phyloP scores from a whole-genome alignment of 2,797 vertebrate species.

The Chelonia mydas region DNA sequence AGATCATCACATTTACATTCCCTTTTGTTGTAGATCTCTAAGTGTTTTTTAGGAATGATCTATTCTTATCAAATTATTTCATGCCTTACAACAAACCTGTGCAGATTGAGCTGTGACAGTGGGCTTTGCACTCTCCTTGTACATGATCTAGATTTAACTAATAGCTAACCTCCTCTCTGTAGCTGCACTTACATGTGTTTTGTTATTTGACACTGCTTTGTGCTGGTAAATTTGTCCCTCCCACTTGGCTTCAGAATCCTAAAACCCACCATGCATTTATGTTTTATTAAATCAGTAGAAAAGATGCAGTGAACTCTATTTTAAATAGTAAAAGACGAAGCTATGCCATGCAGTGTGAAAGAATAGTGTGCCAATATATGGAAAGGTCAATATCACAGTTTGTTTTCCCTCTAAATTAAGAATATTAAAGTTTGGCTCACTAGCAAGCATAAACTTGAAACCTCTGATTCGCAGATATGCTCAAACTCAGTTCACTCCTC shows the following conservation, averaged over 20 bases:
- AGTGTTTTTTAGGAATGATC: accelerated
- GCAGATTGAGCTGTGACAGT: background rate
- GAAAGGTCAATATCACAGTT: background rate
- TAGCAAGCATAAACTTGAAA: background rate
- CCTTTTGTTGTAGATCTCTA: background rate
- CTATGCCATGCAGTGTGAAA: background rate
- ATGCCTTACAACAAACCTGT: accelerated
- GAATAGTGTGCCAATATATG: background rate
- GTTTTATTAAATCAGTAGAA: background rate
- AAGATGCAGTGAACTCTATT: background rate
- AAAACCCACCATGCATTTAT: background rate
- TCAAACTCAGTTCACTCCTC: background rate
- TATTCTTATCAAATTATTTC: background rate
- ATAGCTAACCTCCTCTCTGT: accelerated
- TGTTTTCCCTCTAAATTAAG: constrained; percentile 33
- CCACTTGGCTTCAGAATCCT: background rate
- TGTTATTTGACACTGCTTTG: background rate
- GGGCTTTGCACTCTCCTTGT: background rate
- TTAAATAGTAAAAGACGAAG: background rate
- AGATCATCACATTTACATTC: background rate
- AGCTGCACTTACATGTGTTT: accelerated
- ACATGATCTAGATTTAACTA: background rate
- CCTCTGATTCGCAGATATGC: background rate
- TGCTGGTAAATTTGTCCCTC: background rate
- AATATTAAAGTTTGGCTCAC: background rate